Base-by-base conservation (phyloP, 2,888 invertebrate genomes). In the Gymnosoma rotundatum region DNA sequence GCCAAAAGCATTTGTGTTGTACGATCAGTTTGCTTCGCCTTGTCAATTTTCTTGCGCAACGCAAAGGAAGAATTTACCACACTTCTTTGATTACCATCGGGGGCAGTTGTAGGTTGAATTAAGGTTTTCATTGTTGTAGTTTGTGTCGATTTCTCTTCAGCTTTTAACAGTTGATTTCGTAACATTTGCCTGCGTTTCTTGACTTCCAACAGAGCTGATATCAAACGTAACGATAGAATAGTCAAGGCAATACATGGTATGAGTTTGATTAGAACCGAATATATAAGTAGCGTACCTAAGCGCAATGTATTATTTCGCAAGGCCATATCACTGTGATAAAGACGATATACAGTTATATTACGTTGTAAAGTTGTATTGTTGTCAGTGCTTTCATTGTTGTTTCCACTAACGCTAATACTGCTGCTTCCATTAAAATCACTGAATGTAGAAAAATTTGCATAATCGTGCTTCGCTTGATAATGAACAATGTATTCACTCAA, bases 1-100 rank as follows among this genome's bases (percentile, higher is more conserved):
- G 97, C 97, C 36, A 98, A 93, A 87, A 98, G 93, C 98, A 98
- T 98, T 82, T 95, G 94, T 0, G 98, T 98, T 0, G 98, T 98
- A 52, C 98, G 94, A 92, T 98, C 97, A 0, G 96, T 95, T 86
- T 94, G 94, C 86, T 94, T 93, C 87, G 95, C 94, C 86, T 92
- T 92, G 83, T 92, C 92, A 45, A 92, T 82, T 0, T 89, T 89
- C 69, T 92, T 92, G 78, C 90, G 91, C 64, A 91, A 90, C 72
- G 81, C 73, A 73, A 78, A 78, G 2, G 84, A 78, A 1, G 81
- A 70, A 60, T 70, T 81, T 2, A 73, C 66, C 38, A 72, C 54
- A 12, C 67, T 79, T 42, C 12, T 48, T 90, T 92, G 4, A 89
- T 87, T 16, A 88, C 88, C 2, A 89, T 88, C 81, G 6, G 20